These are phyloP conservation scores for Caenorhabditis sp. DNA, from an alignment of 2,888 invertebrate species.

Conservation along the genomic window DNA sequence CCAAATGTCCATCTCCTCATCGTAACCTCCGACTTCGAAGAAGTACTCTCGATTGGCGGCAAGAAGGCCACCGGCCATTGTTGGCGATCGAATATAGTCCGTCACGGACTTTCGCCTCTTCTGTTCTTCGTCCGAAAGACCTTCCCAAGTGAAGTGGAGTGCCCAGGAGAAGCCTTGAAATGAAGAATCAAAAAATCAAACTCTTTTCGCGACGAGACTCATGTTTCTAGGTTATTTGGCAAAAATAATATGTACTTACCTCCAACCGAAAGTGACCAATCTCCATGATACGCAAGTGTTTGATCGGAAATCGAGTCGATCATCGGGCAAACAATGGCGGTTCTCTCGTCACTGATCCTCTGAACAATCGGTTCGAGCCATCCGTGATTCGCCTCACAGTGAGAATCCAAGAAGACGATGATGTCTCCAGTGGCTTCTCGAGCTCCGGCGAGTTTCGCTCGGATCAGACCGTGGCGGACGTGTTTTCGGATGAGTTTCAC, in stretches of 20 bases:
- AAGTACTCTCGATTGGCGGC: constrained; percentile 95
- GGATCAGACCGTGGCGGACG: constrained; percentile 91
- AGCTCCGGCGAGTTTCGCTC: constrained; percentile 92
- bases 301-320: constrained; percentile 94
- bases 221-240: too few relatives aligned
- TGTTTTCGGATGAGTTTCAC: constrained; percentile 89
- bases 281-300: constrained; percentile 87
- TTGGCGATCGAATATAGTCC: constrained; percentile 88
- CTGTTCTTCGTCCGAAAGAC: constrained; percentile 88
- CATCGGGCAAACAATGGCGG: constrained; percentile 93
- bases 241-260: constrained; percentile 18
- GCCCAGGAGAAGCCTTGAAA: constrained; percentile 84
- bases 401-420: constrained; percentile 91
- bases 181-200: not conserved
- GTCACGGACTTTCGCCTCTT: constrained; percentile 83
- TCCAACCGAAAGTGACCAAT: constrained; percentile 64
- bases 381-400: constrained; percentile 90
- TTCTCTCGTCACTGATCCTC: constrained; percentile 90
- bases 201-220: too few relatives aligned
- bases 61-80: constrained; percentile 98
- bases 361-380: constrained; percentile 94
- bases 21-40: constrained; percentile 89
- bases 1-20: constrained; percentile 97
- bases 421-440: constrained; percentile 90
- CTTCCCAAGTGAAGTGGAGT: constrained; percentile 86